A percentile compares a stretch with the other conserved stretches of the same genome.
phyloP scores from a whole-genome alignment of 2,113 vertebrate species.

The Parus major region DNA sequence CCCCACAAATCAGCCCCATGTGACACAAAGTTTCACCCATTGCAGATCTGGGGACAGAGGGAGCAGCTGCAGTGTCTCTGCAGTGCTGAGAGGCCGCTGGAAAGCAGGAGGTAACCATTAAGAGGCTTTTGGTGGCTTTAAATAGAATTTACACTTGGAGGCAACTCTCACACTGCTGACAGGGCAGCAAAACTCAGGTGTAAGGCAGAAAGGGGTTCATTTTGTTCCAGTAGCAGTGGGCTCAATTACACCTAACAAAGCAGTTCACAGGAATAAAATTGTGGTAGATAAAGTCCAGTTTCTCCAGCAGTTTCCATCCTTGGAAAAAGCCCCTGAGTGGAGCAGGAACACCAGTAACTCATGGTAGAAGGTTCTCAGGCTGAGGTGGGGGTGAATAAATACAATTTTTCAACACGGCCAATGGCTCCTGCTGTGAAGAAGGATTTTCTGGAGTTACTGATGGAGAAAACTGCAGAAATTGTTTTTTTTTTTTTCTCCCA shows the following conservation, averaged over 20 bases:
- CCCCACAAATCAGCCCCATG: neutral
- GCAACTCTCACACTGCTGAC: neutral
- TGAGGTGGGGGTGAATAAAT: neutral
- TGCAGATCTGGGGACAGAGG: neutral
- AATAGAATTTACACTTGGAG: constrained; percentile 18
- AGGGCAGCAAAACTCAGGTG: neutral
- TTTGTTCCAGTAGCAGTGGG: neutral
- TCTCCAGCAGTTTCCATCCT: neutral
- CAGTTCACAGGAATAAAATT: neutral
- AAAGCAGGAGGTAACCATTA: neutral
- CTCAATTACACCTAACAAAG: neutral
- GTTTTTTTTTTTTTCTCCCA: neutral
- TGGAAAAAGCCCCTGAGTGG: neutral
- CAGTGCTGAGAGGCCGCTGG: neutral
- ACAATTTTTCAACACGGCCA: neutral
- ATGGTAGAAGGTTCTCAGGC: neutral
- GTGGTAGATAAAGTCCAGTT: neutral
- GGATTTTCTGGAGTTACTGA: neutral
- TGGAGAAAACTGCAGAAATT: neutral
- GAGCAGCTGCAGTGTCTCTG: neutral
- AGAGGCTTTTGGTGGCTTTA: neutral
- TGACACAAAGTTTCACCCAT: neutral
- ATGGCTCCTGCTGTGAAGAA: neutral
- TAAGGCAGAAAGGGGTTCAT: neutral
- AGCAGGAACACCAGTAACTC: neutral